Evolutionary conservation across 2,113 vertebrate species (phyloP).

Genomic region (Tamias sibiricus): DNA sequence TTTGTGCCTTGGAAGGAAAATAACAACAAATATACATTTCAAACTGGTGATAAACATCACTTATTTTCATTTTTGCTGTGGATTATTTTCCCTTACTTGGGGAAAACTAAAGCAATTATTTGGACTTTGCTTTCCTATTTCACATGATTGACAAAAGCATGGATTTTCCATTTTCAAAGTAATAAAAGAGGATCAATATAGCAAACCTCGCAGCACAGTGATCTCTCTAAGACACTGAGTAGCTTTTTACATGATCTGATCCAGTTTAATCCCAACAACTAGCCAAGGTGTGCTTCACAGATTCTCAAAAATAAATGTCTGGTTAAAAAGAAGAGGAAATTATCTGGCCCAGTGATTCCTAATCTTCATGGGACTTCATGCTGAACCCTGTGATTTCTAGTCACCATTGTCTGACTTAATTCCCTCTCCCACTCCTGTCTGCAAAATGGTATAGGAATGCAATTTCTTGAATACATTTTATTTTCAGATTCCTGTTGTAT

Average conservation of each 20-base stretch:
- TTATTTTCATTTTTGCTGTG: slow-evolving; percentile 6
- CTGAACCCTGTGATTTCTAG: neutral
- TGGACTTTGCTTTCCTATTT: slow-evolving; percentile 4
- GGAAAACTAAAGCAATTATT: neutral
- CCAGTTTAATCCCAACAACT: slow-evolving; percentile 44
- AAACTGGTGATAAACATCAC: neutral
- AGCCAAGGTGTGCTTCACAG: neutral
- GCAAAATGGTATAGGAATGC: neutral
- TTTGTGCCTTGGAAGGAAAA: neutral
- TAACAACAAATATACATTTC: neutral
- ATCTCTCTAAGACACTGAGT: neutral
- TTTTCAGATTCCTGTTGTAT: neutral
- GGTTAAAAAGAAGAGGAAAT: slow-evolving; percentile 9
- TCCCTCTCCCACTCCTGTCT: neutral
- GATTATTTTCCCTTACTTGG: slow-evolving; percentile 22
- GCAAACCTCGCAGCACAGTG: slow-evolving; percentile 28
- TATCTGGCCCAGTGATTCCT: neutral
- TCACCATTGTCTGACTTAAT: neutral
- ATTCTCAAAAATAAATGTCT: slow-evolving; percentile 30
- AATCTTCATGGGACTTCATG: neutral
- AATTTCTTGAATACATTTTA: neutral
- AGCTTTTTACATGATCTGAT: slow-evolving; percentile 34
- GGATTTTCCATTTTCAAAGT: slow-evolving; percentile 57
- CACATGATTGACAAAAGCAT: slow-evolving; percentile 66
- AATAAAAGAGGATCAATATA: slow-evolving; percentile 75